These are phyloP conservation scores for Anguilla marmorata DNA, from an alignment of 2,797 vertebrate species.

Conservation along the genomic window DNA sequence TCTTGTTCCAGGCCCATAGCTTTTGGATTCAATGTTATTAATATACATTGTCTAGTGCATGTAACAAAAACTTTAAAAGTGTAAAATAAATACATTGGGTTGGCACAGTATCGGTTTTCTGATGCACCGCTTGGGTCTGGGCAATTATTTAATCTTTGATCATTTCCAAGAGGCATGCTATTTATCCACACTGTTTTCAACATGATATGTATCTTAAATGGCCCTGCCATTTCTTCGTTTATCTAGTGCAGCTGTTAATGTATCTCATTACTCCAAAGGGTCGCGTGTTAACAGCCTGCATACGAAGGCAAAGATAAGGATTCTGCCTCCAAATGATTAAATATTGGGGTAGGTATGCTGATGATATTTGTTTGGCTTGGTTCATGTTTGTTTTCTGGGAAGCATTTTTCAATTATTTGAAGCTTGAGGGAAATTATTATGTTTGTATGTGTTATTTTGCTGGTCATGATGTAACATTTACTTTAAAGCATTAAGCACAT, in stretches of 20 bases:
- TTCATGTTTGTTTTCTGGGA: background rate
- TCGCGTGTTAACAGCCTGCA: background rate
- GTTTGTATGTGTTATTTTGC: background rate
- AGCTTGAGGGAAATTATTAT: background rate
- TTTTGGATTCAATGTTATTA: background rate
- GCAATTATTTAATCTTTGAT: conserved; percentile 12
- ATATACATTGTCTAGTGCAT: background rate
- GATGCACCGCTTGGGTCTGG: background rate
- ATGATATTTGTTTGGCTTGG: background rate
- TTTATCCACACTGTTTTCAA: background rate
- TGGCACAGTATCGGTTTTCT: background rate
- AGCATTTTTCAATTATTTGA: background rate
- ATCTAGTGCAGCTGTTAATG: conserved; percentile 20
- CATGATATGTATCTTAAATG: background rate
- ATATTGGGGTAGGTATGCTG: background rate
- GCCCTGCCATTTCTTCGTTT: background rate
- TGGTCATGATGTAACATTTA: background rate
- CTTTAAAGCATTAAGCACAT: background rate
- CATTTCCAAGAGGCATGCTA: background rate
- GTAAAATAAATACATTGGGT: background rate
- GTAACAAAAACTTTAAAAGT: background rate
- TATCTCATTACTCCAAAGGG: conserved; percentile 17
- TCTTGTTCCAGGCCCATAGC: no score
- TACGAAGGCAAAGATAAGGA: background rate
- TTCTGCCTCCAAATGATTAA: conserved; percentile 2